These are phyloP conservation scores for Potorous gilbertii DNA, from an alignment of 2,797 vertebrate genomes.

Conservation along the genomic window DNA sequence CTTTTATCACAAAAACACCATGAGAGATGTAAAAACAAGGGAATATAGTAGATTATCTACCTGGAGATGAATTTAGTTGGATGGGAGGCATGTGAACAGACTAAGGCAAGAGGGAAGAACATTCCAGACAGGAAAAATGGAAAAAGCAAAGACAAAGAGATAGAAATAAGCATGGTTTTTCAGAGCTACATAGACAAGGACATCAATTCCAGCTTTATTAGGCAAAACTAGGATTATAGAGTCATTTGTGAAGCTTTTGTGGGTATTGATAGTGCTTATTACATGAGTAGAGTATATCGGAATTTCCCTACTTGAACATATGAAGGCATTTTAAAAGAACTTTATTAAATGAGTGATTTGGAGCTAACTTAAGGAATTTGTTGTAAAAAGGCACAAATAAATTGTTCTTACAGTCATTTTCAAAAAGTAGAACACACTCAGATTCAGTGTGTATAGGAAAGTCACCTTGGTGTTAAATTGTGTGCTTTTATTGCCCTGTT, in stretches of 20 bases:
- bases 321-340: neutral
- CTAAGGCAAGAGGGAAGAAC: constrained; percentile 27
- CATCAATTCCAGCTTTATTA: neutral
- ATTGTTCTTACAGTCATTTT: constrained; percentile 18
- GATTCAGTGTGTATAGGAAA: constrained; percentile 52
- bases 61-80: neutral
- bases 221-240: neutral
- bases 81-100: neutral
- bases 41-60: neutral
- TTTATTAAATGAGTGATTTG: neutral
- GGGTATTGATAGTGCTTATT: neutral
- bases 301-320: neutral
- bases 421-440: constrained; percentile 40
- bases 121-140: constrained; percentile 23
- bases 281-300: neutral
- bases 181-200: neutral
- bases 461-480: constrained; percentile 67
- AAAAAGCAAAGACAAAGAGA: constrained; percentile 20
- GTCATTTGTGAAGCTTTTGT: neutral
- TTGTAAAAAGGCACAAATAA: constrained; percentile 22
- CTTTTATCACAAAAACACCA: neutral
- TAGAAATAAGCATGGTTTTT: neutral
- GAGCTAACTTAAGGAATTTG: neutral
- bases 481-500: constrained; percentile 67
- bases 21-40: neutral